phyloP scores from a whole-genome alignment of 1,140 invertebrate genomes.

The Apis florea region DNA sequence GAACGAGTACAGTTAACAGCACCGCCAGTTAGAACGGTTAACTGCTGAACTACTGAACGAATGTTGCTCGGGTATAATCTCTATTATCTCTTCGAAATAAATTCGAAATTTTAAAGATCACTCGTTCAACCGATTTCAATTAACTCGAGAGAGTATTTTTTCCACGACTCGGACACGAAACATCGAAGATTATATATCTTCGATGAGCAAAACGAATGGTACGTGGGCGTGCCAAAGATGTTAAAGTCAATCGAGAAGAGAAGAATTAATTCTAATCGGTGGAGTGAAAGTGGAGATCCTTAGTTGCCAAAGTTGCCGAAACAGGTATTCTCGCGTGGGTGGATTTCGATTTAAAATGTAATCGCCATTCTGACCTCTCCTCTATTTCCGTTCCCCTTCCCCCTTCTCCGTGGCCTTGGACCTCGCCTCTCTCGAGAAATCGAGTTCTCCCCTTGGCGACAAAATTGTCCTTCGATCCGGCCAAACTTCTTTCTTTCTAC shows the following conservation, averaged over 20 bases:
- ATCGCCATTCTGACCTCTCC: constrained; percentile 18
- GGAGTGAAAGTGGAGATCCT: constrained; percentile 37
- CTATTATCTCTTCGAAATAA: too few species aligned
- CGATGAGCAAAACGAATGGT: too few species aligned
- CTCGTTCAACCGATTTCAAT: too few species aligned
- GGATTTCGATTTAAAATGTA: constrained; percentile 21
- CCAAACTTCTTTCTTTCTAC: not conserved
- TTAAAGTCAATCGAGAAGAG: not conserved
- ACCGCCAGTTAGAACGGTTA: too few species aligned
- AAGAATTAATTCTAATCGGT: constrained; percentile 48
- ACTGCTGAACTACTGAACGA: too few species aligned
- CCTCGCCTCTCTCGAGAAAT: constrained; percentile 40
- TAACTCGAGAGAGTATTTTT: too few species aligned
- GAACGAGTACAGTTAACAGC: too few species aligned
- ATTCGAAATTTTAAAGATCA: too few species aligned
- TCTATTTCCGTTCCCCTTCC: too few species aligned
- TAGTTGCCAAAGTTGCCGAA: constrained; percentile 31
- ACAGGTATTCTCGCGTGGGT: constrained; percentile 41
- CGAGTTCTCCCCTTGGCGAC: constrained; percentile 15
- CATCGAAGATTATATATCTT: too few species aligned
- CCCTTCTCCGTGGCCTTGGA: constrained; percentile 45
- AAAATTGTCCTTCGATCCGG: not conserved
- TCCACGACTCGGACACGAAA: too few species aligned
- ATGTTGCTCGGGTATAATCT: too few species aligned
- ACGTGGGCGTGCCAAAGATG: constrained; percentile 25